phyloP scores from a whole-genome alignment of 2,888 invertebrate species.

The Agrochola litura region DNA sequence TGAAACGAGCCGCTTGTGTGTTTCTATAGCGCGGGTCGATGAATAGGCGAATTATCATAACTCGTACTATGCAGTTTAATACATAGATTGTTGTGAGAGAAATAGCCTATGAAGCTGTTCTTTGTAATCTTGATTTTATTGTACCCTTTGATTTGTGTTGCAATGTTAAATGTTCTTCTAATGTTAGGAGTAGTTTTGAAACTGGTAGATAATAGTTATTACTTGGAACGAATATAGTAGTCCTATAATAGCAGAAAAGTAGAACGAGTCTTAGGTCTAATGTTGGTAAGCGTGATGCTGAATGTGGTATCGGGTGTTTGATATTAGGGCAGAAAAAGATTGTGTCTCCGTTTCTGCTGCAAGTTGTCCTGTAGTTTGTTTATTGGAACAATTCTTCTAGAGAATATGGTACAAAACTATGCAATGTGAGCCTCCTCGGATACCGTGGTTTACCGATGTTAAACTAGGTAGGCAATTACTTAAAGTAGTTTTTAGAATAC shows the following conservation, averaged over 20 bases:
- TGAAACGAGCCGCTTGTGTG: conserved; percentile 63
- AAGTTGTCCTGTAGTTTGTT: too few relatives aligned
- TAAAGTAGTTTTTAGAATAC: too few relatives aligned
- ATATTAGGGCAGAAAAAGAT: too few relatives aligned
- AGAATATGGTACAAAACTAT: too few relatives aligned
- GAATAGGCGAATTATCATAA: conserved; percentile 64
- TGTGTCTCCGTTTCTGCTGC: too few relatives aligned
- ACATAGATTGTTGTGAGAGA: conserved; percentile 37
- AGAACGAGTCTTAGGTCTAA: neutral
- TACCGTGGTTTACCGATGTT: too few relatives aligned
- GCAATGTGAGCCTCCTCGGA: too few relatives aligned
- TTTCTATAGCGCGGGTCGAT: conserved; percentile 43
- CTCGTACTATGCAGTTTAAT: conserved; percentile 47
- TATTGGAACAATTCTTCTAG: too few relatives aligned
- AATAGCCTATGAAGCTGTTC: conserved; percentile 24
- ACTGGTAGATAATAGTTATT: neutral
- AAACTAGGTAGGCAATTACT: too few relatives aligned
- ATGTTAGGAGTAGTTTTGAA: neutral
- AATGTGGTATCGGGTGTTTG: neutral
- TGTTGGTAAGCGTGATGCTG: neutral
- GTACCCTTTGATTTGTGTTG: conserved; percentile 25
- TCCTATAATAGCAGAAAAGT: neutral
- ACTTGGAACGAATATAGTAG: too few relatives aligned
- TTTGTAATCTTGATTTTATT: conserved; percentile 44
- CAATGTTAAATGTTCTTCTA: conserved; percentile 1